A percentile compares a stretch with the other conserved stretches of the same genome.
Conservation (phyloP, 2,888 invertebrate genomes). For the Drosophila cognata region DNA sequence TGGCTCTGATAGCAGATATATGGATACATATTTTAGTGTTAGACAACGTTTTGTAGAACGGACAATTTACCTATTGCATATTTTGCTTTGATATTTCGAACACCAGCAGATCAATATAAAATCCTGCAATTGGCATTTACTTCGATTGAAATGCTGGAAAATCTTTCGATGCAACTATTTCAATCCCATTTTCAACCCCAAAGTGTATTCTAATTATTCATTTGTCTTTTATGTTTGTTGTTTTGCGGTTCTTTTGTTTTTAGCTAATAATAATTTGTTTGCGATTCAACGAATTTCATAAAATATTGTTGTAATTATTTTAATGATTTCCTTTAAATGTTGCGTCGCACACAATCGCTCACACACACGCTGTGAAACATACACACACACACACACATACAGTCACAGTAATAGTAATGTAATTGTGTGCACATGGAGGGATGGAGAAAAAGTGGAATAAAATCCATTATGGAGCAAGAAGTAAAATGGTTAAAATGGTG, state of each 20-base stretch:
- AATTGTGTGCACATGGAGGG: slow-evolving; percentile 51
- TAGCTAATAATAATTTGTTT: slow-evolving; percentile 65
- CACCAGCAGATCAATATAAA: background rate
- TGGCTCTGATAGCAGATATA: no score
- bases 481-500: slow-evolving; percentile 84
- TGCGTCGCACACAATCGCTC: slow-evolving; percentile 46
- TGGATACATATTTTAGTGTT: no score
- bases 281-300: slow-evolving; percentile 72
- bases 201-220: slow-evolving; percentile 35
- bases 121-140: background rate
- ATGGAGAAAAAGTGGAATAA: slow-evolving; percentile 70
- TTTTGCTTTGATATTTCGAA: background rate
- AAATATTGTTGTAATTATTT: slow-evolving; percentile 82
- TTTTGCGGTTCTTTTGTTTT: slow-evolving; percentile 32
- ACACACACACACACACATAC: slow-evolving; percentile 18
- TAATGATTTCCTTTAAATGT: slow-evolving; percentile 84
- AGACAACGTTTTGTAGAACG: background rate
- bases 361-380: slow-evolving; percentile 7
- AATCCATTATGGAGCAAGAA: slow-evolving; percentile 76
- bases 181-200: slow-evolving; percentile 18
- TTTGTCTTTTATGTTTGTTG: slow-evolving; percentile 4
- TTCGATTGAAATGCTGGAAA: slow-evolving; percentile 6
- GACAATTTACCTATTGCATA: background rate
- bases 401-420: slow-evolving; percentile 62
- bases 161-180: slow-evolving; percentile 15